Conservation (phyloP, 2,888 invertebrate genomes). For the Acleris cristana region DNA sequence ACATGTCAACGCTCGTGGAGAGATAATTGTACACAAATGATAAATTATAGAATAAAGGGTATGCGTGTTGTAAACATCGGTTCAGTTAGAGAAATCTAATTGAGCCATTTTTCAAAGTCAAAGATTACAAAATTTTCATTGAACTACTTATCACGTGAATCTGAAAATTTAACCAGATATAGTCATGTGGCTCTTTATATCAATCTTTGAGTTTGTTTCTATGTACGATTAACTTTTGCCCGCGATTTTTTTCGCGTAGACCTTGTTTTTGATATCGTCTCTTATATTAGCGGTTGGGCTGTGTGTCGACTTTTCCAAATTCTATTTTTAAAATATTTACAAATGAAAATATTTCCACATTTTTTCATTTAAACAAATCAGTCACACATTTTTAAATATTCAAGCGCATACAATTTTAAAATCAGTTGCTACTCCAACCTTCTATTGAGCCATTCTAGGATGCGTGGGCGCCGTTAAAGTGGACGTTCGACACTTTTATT, state of each 20-base stretch:
- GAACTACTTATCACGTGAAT: no score
- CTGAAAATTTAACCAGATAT: no score
- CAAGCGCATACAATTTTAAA: neutral
- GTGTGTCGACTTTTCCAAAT: no score
- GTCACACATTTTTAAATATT: neutral
- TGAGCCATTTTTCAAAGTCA: no score
- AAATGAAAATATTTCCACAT: neutral
- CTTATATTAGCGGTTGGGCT: no score
- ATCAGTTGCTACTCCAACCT: neutral
- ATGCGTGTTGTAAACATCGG: neutral
- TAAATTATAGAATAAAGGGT: neutral
- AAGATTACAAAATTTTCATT: no score
- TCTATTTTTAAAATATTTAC: no score
- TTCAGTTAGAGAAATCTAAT: neutral
- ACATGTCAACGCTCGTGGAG: constrained; percentile 44
- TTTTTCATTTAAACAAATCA: neutral
- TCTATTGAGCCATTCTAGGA: constrained; percentile 10
- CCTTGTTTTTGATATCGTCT: no score
- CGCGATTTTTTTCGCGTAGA: no score
- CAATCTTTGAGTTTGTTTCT: no score
- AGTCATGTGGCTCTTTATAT: no score
- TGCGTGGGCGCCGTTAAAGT: constrained; percentile 8
- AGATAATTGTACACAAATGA: neutral
- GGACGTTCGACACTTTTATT: constrained; percentile 8
- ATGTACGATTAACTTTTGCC: no score